phyloP scores from a whole-genome alignment of 2,888 invertebrate genomes.

The Clanis bilineata region DNA sequence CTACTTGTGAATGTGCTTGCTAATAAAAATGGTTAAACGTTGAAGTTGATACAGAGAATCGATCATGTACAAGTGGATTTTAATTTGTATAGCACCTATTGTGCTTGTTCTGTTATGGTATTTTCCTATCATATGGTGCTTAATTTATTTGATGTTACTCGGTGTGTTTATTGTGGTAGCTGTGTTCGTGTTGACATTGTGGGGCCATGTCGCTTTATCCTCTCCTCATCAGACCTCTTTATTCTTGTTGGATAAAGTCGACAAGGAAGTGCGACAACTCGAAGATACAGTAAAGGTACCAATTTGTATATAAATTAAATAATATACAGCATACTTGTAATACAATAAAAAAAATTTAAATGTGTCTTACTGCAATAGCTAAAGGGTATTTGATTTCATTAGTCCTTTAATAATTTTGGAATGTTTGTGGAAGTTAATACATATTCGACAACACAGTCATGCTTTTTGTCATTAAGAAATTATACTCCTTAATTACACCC shows the following conservation, averaged over 20 bases:
- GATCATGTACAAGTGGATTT: conserved; percentile 58
- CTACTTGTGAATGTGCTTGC: neutral
- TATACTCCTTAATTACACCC: neutral
- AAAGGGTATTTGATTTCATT: too few species aligned
- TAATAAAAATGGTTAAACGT: neutral
- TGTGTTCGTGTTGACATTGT: conserved; percentile 70
- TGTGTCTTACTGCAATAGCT: too few species aligned
- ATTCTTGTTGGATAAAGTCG: conserved; percentile 81
- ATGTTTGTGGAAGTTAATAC: neutral
- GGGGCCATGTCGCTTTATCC: conserved; percentile 85
- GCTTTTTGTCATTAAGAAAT: neutral
- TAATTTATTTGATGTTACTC: conserved; percentile 54
- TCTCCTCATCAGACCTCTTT: conserved; percentile 84
- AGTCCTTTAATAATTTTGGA: neutral
- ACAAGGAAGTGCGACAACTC: conserved; percentile 83
- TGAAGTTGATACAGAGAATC: conserved; percentile 26
- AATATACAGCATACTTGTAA: too few species aligned
- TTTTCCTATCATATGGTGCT: conserved; percentile 57
- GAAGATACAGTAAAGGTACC: conserved; percentile 84
- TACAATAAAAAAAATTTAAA: too few species aligned
- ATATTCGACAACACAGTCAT: neutral
- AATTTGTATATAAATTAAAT: neutral
- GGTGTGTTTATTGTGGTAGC: conserved; percentile 51
- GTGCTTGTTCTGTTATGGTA: conserved; percentile 57
- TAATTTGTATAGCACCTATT: conserved; percentile 48